Conservation (phyloP, 2,113 vertebrate genomes). For the Redunca redunca region DNA sequence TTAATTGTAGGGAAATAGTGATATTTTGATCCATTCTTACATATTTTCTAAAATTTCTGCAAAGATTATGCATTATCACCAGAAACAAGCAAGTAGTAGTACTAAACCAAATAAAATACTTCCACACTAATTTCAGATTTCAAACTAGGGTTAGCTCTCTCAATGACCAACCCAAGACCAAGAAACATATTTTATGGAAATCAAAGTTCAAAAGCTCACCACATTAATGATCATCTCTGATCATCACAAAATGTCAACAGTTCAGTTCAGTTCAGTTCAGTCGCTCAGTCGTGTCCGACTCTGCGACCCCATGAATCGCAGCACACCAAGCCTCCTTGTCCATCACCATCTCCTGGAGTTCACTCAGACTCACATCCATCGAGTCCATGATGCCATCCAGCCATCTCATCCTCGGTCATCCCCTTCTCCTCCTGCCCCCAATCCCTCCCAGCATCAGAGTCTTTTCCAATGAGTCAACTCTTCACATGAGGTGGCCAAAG, state of each 20-base stretch:
- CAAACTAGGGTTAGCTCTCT: background rate
- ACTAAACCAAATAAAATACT: background rate
- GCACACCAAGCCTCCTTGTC: too few species aligned
- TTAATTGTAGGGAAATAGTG: background rate
- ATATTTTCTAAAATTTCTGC: background rate
- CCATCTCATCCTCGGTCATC: too few species aligned
- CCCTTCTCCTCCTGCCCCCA: too few species aligned
- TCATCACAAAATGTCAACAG: background rate
- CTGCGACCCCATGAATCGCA: too few species aligned
- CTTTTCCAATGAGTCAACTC: too few species aligned
- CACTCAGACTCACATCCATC: too few species aligned
- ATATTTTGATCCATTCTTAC: background rate
- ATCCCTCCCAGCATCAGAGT: too few species aligned
- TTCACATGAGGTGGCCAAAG: too few species aligned
- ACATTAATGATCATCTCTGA: background rate
- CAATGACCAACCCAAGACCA: background rate
- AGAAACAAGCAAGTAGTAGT: background rate
- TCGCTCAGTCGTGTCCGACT: too few species aligned
- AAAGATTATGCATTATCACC: background rate
- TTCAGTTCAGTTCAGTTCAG: too few species aligned
- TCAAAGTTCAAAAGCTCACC: background rate
- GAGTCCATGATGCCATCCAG: too few species aligned
- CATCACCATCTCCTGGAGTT: too few species aligned
- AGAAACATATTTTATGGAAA: background rate
- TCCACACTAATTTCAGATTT: background rate